Evolutionary conservation across 1,140 invertebrate species (phyloP), one percentile per base, ranked within the genome.

Genomic region (Drosophila athabasca): DNA sequence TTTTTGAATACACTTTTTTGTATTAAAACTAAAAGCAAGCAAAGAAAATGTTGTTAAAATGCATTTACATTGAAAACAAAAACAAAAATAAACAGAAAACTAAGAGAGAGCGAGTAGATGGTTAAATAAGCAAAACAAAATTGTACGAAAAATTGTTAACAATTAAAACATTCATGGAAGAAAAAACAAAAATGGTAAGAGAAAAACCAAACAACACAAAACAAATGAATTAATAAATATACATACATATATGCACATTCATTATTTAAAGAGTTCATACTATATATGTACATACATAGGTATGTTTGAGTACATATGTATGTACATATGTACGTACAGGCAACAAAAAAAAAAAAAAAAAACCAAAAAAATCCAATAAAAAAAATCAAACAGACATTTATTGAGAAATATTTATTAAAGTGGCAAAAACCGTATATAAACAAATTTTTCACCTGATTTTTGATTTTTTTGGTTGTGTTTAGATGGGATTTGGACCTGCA

Each of bases 181-280:
- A 62, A 55, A 61, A 71, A 54, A 53, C 44, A 51, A 60, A 78
- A 71, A 45, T 39, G 41, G 9, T 35, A 61, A 62, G 43, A 49
- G 62, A 53, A 46, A 65, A 53, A 66, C 0, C 0, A 26, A 26
- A 53, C 31, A 68, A 79, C 62, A 58, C 39, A 68, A 79, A 66
- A 58, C 49, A 64, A 73, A 55, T 66, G 70, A 68, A 67, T 65
- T 69, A 69, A 59, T 53, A 74, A 62, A 73, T 73, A 72, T 70
- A 72, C 55, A 88, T 83, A 84, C 89, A 90, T 70, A 72, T 62
- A 88, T 83, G 90, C 89, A 90, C 90, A 89, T 83, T 88, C 83
- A 79, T 88, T 88, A 83, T 78, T 87, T 88, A 66, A 79, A 54
- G 62, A 64, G 66, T 79, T 79, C 76, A 84, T 79, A 75, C 71